These are phyloP conservation scores for Pachyramphus minor DNA, from an alignment of 2,113 vertebrate species.

Conservation along the genomic window DNA sequence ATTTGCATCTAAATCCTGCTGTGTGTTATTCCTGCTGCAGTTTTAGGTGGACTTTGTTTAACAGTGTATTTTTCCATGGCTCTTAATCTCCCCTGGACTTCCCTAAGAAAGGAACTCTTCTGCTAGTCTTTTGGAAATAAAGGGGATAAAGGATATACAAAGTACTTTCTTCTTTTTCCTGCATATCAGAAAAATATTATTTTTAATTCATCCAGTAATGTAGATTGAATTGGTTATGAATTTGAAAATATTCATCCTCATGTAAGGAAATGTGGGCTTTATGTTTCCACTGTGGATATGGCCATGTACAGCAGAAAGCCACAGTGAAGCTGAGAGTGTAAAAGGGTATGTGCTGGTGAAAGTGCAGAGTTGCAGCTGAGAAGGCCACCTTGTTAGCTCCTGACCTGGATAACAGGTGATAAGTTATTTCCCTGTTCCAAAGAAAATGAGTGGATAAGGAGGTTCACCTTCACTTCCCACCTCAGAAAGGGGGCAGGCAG, in stretches of 20 bases:
- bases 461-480: neutral
- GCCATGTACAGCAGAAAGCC: neutral
- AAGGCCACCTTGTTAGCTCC: neutral
- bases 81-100: neutral
- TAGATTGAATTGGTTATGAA: neutral
- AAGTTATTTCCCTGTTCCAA: neutral
- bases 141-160: neutral
- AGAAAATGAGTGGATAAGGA: neutral
- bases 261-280: neutral
- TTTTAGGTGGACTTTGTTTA: neutral
- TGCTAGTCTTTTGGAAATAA: neutral
- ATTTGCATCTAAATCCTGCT: neutral
- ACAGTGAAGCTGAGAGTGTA: accelerated
- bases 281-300: neutral
- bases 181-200: neutral
- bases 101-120: neutral
- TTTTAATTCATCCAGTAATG: neutral
- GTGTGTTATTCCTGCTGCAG: neutral
- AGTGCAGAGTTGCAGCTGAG: neutral
- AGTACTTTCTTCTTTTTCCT: neutral
- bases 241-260: neutral
- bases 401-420: neutral
- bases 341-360: neutral
- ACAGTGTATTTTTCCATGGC: neutral
- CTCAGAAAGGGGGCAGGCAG: neutral